These are phyloP conservation scores for Metellina segmentata DNA, from an alignment of 2,888 invertebrate genomes.

Conservation along the genomic window DNA sequence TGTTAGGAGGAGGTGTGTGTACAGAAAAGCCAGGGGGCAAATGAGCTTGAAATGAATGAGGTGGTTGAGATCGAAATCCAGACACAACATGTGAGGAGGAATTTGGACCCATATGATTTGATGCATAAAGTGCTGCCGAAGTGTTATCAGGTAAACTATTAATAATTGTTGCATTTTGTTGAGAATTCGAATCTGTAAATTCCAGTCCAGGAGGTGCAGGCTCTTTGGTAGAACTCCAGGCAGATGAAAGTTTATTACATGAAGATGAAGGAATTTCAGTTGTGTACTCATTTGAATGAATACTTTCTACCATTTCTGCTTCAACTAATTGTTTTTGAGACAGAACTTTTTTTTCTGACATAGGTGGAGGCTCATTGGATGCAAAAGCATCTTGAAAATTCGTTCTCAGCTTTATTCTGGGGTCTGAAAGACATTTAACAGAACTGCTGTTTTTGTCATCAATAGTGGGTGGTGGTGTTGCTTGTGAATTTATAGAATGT, in stretches of 20 bases:
- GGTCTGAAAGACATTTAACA: constrained; percentile 34
- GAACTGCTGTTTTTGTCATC: constrained; percentile 11
- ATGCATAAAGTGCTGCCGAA: neutral
- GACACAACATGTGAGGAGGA: neutral
- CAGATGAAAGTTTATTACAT: neutral
- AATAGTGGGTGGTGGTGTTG: constrained; percentile 30
- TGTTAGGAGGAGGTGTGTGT: constrained; percentile 54
- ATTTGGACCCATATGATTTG: constrained; percentile 31
- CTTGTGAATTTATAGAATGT: neutral
- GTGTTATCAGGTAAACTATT: constrained; percentile 1
- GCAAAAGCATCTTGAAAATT: constrained; percentile 23
- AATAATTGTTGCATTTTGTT: neutral
- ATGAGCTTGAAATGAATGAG: constrained; percentile 50
- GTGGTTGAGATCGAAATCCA: constrained; percentile 30
- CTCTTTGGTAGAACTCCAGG: constrained; percentile 54
- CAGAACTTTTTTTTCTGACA: constrained; percentile 7
- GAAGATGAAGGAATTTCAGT: neutral
- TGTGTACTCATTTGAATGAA: neutral
- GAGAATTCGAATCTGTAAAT: constrained; percentile 5
- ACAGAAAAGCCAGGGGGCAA: constrained; percentile 57
- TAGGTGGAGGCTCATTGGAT: constrained; percentile 29
- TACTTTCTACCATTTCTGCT: neutral
- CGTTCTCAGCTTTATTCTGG: constrained; percentile 62
- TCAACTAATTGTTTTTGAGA: constrained; percentile 51
- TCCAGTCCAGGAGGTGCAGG: constrained; percentile 73